A percentile compares a stretch with the other conserved stretches of the same genome.
Evolutionary conservation across 2,888 invertebrate species (phyloP).

Genomic region (Bimastos eiseni): DNA sequence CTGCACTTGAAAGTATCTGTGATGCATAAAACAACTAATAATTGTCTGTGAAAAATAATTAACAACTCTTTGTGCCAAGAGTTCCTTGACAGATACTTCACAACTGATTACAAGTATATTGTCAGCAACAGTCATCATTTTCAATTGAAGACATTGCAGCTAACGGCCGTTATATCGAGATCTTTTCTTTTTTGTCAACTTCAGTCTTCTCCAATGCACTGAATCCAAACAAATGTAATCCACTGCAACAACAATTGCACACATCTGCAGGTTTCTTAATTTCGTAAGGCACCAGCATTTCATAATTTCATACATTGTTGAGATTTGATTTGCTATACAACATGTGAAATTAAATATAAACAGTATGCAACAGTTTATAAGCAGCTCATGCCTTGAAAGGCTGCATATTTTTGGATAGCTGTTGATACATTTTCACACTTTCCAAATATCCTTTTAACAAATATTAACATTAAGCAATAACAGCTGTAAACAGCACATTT

Average conservation of each 20-base stretch:
- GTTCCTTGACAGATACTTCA: too few relatives aligned
- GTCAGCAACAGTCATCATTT: neutral
- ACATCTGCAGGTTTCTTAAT: neutral
- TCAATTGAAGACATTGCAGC: neutral
- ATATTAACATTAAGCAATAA: neutral
- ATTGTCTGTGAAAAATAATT: too few relatives aligned
- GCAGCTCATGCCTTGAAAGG: too few relatives aligned
- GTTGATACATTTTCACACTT: neutral
- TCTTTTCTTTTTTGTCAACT: neutral
- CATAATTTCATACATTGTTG: too few relatives aligned
- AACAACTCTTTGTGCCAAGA: too few relatives aligned
- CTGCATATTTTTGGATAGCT: too few relatives aligned
- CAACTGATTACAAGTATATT: neutral
- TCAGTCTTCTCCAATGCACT: neutral
- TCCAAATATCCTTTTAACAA: neutral
- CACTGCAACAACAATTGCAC: neutral
- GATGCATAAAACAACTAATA: too few relatives aligned
- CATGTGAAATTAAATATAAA: too few relatives aligned
- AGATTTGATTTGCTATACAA: too few relatives aligned
- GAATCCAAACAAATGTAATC: neutral
- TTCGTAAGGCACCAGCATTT: neutral
- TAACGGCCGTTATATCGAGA: neutral
- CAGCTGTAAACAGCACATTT: neutral
- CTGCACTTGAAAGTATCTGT: too few relatives aligned
- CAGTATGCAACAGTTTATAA: too few relatives aligned